Base-by-base conservation (phyloP, 2,797 vertebrate species). In the Sylvia borin region DNA sequence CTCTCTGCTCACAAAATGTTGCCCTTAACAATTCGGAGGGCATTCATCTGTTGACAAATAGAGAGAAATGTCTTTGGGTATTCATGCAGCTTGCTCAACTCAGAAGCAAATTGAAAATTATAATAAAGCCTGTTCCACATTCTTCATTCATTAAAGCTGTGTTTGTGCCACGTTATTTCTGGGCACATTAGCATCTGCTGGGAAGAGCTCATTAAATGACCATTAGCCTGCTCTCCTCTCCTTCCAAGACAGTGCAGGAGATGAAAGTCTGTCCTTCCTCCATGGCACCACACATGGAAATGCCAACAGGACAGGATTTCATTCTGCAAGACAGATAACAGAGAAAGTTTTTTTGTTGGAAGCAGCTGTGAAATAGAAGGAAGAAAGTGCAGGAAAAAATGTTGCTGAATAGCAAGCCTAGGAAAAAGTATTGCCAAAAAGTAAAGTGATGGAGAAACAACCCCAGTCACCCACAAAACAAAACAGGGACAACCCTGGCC, bases 21-120 rank as follows among this genome's bases (percentile, higher is more conserved):
- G 87, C 93, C 95, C 89, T 92, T 80, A 92, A 92, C 51, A 76
- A 94, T 93, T 96, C 91, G 13, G 58, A 58, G 90, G 79, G 91
- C 92, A 95, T 93, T 93, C 78, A 93, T 94, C 84, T 97, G 94
- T 96, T 96, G 95, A 96, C 94, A 79, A 94, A 95, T 79, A 87
- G 77, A 87, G 91, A 96, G 85, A 89, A 94, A 94, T 73, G 74
- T 77, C 94, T 94, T 88, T 13, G 57, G 68, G 54, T 89, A 85
- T 91, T 82, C 68, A 48, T 89, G 65, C 67, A 83, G 93, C 87
- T 87, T 82, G 93, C 74, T 92, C 70, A 47, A 76, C 65, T 45
- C 77, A 82, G 82, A 97, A 91, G 78, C 82, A 89, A 91, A 92
- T 78, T 93, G 86, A 95, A 96, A 86, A 96, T 95, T 66, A 79